Evolutionary conservation across 2,888 invertebrate genomes (phyloP).

Genomic region (Limnephilus marmoratus): DNA sequence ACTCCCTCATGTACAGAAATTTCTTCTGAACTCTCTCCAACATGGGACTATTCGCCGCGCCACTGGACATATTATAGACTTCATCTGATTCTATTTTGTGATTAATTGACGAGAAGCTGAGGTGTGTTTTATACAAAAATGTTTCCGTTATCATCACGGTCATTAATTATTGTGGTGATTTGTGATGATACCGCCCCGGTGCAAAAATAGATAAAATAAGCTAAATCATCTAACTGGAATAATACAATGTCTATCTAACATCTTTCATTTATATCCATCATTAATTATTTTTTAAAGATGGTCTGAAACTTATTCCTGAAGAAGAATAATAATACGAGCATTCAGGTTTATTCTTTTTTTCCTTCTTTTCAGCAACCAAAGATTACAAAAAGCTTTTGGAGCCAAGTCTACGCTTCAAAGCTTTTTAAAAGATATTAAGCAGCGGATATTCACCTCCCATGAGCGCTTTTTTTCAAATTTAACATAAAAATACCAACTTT

Average conservation of each 20-base stretch:
- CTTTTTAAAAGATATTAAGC: too few species aligned
- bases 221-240: background rate
- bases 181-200: background rate
- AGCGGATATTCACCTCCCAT: too few species aligned
- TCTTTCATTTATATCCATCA: background rate
- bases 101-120: background rate
- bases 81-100: background rate
- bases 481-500: too few species aligned
- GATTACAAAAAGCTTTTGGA: too few species aligned
- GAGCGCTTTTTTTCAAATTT: too few species aligned
- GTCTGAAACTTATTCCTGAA: background rate
- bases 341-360: too few species aligned
- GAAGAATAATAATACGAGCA: too few species aligned
- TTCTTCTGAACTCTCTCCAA: too few species aligned
- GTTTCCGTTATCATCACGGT: background rate
- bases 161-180: background rate
- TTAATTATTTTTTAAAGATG: background rate
- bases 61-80: background rate
- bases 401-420: too few species aligned
- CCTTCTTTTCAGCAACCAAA: too few species aligned
- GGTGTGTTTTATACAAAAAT: background rate
- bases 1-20: too few species aligned
- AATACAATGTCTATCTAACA: background rate
- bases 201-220: background rate
- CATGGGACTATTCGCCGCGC: too few species aligned